Evolutionary conservation across 53 echinoderm and acorn worm species (phyloP).

Genomic region (Arbacia lixula): DNA sequence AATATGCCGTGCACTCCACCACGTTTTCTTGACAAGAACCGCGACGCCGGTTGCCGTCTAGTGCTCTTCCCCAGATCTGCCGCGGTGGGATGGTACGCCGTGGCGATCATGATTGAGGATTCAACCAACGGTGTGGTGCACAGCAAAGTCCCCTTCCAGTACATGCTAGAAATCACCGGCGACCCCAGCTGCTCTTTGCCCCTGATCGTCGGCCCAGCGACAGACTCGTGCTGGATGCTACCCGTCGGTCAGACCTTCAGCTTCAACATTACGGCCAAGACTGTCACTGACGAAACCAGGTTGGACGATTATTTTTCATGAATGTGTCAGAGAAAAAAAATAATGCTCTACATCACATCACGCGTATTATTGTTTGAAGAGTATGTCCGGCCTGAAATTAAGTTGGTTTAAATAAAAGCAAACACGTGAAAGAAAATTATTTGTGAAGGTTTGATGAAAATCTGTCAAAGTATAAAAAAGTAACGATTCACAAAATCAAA

Average conservation of each 20-base stretch:
- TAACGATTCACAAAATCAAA: no score
- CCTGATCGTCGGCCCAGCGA: slow-evolving; percentile 1
- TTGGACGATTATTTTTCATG: not conserved
- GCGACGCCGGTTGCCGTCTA: slow-evolving; percentile 5
- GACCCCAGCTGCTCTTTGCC: slow-evolving; percentile 34
- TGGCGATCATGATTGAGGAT: slow-evolving; percentile 63
- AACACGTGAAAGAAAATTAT: no score
- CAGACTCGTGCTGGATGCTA: slow-evolving; percentile 28
- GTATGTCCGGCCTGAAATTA: no score
- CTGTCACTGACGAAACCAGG: not conserved
- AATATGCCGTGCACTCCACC: no score
- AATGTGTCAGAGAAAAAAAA: no score
- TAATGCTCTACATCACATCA: no score
- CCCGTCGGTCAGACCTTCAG: slow-evolving; percentile 18
- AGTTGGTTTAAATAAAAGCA: no score
- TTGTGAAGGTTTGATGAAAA: no score
- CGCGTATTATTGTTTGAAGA: no score
- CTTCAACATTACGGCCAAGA: slow-evolving; percentile 26
- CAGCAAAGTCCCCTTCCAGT: slow-evolving; percentile 52
- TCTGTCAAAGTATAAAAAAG: no score
- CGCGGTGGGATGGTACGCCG: slow-evolving; percentile 53
- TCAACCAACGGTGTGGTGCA: slow-evolving; percentile 41
- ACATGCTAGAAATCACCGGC: slow-evolving; percentile 43
- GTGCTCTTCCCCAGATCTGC: not conserved
- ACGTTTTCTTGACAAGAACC: slow-evolving; percentile 6